phyloP scores from a whole-genome alignment of 2,797 vertebrate species.

The Orestias chungarensis region DNA sequence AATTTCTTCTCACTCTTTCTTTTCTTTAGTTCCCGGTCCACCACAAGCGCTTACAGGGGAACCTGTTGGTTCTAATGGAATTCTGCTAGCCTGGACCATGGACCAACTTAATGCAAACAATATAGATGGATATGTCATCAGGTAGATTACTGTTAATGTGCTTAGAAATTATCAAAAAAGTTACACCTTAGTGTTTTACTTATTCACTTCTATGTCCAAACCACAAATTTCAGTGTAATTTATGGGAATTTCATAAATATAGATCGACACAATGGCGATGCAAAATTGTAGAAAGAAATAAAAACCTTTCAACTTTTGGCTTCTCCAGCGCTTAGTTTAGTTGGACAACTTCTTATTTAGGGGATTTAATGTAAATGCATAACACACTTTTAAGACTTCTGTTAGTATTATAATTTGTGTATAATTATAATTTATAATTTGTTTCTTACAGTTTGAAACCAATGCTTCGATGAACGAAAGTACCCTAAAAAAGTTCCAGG shows the following conservation, averaged over 20 bases:
- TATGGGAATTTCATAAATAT: not conserved
- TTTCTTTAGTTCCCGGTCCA: slow-evolving; percentile 73
- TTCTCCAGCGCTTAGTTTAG: too few relatives aligned
- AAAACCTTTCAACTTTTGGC: not conserved
- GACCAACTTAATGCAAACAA: slow-evolving; percentile 73
- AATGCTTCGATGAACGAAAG: too few relatives aligned
- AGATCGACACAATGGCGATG: not conserved
- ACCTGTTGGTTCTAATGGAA: slow-evolving; percentile 93
- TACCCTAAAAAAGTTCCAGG: too few relatives aligned
- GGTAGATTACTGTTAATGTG: too few relatives aligned
- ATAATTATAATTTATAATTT: too few relatives aligned
- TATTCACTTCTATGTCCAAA: not conserved
- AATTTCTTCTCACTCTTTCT: not conserved
- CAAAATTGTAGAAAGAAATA: not conserved
- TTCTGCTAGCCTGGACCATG: slow-evolving; percentile 90
- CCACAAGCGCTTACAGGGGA: slow-evolving; percentile 86
- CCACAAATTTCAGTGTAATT: not conserved
- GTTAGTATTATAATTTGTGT: too few relatives aligned
- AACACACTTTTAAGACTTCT: too few relatives aligned
- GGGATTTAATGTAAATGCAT: too few relatives aligned
- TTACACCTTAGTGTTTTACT: not conserved
- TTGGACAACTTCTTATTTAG: too few relatives aligned
- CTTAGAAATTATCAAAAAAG: not conserved
- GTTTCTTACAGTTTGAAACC: too few relatives aligned
- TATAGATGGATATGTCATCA: slow-evolving; percentile 86